Conservation (phyloP, 2,888 invertebrate genomes). For the Tetragonula carbonaria region DNA sequence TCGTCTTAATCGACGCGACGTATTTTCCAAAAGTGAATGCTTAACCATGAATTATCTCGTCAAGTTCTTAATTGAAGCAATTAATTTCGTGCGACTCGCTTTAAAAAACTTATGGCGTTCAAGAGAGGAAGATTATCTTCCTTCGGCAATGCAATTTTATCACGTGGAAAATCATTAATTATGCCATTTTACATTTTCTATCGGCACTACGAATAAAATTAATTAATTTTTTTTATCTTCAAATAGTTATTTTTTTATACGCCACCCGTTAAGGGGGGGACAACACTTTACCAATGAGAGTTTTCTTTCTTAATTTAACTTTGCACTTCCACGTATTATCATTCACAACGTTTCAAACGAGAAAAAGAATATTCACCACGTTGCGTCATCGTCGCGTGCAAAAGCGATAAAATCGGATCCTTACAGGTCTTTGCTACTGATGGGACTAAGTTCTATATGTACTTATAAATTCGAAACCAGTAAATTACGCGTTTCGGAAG, state of each 20-base stretch:
- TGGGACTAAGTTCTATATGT: too few relatives aligned
- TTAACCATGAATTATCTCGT: too few relatives aligned
- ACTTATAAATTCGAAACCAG: too few relatives aligned
- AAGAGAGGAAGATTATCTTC: background rate
- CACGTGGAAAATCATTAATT: background rate
- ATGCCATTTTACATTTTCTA: background rate
- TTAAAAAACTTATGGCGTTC: too few relatives aligned
- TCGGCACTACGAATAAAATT: background rate
- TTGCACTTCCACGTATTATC: background rate
- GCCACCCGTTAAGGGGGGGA: background rate
- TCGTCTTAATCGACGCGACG: too few relatives aligned
- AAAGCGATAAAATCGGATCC: slow-evolving; percentile 79
- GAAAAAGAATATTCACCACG: background rate
- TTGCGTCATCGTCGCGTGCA: slow-evolving; percentile 52
- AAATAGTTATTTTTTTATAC: background rate
- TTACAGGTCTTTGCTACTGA: slow-evolving; percentile 46
- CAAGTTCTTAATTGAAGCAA: background rate
- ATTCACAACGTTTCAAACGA: background rate
- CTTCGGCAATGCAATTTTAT: background rate
- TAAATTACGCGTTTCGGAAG: too few relatives aligned
- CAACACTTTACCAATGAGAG: background rate
- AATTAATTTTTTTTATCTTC: background rate
- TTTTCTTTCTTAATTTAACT: background rate
- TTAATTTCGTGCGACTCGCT: background rate
- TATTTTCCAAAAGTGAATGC: too few relatives aligned